These are phyloP conservation scores for Propithecus perrieri DNA, from an alignment of 2,797 vertebrate species.

Conservation along the genomic window DNA sequence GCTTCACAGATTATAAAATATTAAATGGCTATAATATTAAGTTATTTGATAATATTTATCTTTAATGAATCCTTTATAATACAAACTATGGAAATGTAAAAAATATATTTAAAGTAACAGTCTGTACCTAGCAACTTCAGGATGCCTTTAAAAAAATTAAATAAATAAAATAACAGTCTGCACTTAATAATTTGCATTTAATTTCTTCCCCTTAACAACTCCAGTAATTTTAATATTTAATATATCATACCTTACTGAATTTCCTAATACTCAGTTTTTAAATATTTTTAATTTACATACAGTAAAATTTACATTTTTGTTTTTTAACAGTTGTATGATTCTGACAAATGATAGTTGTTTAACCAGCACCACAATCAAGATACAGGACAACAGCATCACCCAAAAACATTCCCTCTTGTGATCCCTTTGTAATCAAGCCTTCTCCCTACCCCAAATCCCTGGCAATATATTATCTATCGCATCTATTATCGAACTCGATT, in stretches of 20 bases:
- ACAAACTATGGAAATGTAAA: neutral
- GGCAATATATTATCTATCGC: neutral
- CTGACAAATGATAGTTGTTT: neutral
- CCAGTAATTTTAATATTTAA: neutral
- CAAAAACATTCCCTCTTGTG: neutral
- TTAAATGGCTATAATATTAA: neutral
- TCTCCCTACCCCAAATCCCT: neutral
- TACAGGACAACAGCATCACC: neutral
- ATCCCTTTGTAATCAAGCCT: neutral
- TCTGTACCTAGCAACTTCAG: no score
- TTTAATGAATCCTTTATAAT: neutral
- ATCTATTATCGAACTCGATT: neutral
- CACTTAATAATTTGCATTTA: constrained; percentile 25
- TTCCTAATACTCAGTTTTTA: neutral
- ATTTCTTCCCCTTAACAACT: neutral
- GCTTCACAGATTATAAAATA: neutral
- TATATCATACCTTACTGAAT: neutral
- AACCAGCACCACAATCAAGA: neutral
- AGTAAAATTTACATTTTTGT: neutral
- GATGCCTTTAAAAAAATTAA: no score
- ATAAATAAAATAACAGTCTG: neutral
- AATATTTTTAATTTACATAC: neutral
- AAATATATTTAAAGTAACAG: neutral
- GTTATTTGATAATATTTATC: neutral
- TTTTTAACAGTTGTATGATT: neutral